A percentile compares a stretch with the other conserved stretches of the same genome.
These are phyloP conservation scores for Melanotaenia duboulayi DNA, from an alignment of 2,113 vertebrate genomes.

Conservation along the genomic window DNA sequence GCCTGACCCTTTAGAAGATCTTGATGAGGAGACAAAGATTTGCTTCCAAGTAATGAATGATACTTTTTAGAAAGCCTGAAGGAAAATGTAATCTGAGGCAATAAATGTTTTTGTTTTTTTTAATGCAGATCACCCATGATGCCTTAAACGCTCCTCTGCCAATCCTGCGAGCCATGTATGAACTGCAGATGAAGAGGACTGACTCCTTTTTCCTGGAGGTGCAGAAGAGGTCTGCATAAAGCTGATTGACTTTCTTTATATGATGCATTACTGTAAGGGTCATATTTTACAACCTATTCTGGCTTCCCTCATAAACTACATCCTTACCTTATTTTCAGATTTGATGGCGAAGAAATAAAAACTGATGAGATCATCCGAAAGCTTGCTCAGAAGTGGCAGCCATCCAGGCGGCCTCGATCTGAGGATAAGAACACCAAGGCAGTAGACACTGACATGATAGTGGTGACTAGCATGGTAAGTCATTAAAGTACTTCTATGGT, in stretches of 20 bases:
- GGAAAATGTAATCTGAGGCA: neutral
- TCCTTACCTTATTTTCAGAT: constrained; percentile 76
- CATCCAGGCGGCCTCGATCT: constrained; percentile 83
- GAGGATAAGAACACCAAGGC: constrained; percentile 92
- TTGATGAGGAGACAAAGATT: constrained; percentile 96
- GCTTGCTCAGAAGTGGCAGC: constrained; percentile 95
- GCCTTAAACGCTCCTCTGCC: constrained; percentile 94
- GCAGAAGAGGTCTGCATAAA: constrained; percentile 88
- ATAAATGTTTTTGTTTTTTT: neutral
- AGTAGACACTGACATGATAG: constrained; percentile 95
- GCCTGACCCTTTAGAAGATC: constrained; percentile 91
- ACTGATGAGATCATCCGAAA: constrained; percentile 92
- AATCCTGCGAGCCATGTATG: constrained; percentile 94
- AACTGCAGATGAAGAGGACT: constrained; percentile 94
- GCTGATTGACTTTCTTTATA: neutral
- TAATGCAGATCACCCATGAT: constrained; percentile 91
- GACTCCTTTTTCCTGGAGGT: constrained; percentile 96
- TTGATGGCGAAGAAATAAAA: constrained; percentile 93
- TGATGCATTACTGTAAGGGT: neutral
- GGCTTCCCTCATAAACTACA: neutral
- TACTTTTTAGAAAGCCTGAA: neutral
- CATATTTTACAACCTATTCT: neutral
- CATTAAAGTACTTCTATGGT: neutral
- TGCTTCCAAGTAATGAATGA: constrained; percentile 90
- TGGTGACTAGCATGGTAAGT: constrained; percentile 90